These are phyloP conservation scores for Lutjanus erythropterus DNA, from an alignment of 2,113 vertebrate genomes.

Conservation along the genomic window DNA sequence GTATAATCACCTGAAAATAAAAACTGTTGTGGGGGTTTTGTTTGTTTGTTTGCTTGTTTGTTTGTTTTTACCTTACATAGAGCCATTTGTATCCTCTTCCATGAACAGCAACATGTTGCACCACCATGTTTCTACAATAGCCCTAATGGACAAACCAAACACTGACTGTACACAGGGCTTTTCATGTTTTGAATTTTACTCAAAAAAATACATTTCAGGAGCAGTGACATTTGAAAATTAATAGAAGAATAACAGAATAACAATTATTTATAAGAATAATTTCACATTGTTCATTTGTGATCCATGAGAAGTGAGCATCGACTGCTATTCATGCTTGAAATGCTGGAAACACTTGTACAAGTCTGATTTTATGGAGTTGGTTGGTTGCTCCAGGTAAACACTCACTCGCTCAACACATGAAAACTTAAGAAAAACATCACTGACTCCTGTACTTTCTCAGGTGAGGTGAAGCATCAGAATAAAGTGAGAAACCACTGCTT, in stretches of 20 bases:
- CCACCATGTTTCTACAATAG: too few species aligned
- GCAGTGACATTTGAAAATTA: not conserved
- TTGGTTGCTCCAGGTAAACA: not conserved
- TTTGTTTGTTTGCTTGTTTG: too few species aligned
- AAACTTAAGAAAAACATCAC: not conserved
- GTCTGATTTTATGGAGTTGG: not conserved
- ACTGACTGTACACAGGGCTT: too few species aligned
- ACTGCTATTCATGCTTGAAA: not conserved
- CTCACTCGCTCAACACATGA: too few species aligned
- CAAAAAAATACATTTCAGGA: not conserved
- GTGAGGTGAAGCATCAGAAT: not conserved
- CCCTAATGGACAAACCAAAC: too few species aligned
- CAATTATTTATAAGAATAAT: not conserved
- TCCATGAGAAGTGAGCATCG: not conserved
- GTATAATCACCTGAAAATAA: too few species aligned
- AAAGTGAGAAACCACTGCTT: not conserved
- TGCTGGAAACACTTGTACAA: not conserved
- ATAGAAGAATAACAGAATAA: too few species aligned
- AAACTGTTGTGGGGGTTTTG: too few species aligned
- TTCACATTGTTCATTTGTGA: not conserved
- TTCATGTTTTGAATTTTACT: not conserved
- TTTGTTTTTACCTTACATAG: too few species aligned
- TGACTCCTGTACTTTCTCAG: not conserved
- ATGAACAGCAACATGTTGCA: too few species aligned
- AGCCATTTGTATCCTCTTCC: too few species aligned